A percentile compares a stretch with the other conserved stretches of the same genome.
Evolutionary conservation across 2,888 invertebrate genomes (phyloP).

Genomic region (Rhogogaster chlorosoma): DNA sequence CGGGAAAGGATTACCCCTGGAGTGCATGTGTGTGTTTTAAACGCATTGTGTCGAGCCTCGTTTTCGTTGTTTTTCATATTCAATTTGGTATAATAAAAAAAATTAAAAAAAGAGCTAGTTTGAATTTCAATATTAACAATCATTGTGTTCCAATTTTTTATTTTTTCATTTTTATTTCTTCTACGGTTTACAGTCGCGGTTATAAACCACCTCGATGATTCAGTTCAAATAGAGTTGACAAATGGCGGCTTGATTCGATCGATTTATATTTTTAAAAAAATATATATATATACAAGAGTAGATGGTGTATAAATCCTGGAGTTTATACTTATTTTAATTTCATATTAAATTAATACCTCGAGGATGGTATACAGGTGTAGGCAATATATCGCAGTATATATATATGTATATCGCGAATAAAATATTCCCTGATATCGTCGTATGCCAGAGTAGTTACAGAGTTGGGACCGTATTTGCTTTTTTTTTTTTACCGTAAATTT

Average conservation of each 20-base stretch:
- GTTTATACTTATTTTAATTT: not conserved
- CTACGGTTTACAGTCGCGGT: not conserved
- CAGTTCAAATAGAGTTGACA: not conserved
- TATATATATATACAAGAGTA: too few relatives aligned
- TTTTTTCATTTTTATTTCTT: not conserved
- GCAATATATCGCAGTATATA: not conserved
- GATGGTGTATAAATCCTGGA: not conserved
- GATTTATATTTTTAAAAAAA: not conserved
- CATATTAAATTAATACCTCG: not conserved
- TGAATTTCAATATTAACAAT: too few relatives aligned
- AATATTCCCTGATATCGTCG: not conserved
- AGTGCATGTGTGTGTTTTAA: not conserved
- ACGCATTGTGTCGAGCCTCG: not conserved
- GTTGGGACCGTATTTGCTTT: too few relatives aligned
- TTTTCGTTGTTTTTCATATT: not conserved
- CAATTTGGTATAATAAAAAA: not conserved
- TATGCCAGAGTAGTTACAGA: too few relatives aligned
- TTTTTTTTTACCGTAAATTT: not conserved
- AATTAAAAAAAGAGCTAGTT: not conserved
- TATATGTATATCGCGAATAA: too few relatives aligned
- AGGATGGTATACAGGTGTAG: too few relatives aligned
- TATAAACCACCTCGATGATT: not conserved
- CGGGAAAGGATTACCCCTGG: conserved; percentile 45
- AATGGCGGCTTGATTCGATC: too few relatives aligned
- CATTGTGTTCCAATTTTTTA: too few relatives aligned